phyloP scores from a whole-genome alignment of 2,888 invertebrate genomes.

The Hypselothyrea guttata region DNA sequence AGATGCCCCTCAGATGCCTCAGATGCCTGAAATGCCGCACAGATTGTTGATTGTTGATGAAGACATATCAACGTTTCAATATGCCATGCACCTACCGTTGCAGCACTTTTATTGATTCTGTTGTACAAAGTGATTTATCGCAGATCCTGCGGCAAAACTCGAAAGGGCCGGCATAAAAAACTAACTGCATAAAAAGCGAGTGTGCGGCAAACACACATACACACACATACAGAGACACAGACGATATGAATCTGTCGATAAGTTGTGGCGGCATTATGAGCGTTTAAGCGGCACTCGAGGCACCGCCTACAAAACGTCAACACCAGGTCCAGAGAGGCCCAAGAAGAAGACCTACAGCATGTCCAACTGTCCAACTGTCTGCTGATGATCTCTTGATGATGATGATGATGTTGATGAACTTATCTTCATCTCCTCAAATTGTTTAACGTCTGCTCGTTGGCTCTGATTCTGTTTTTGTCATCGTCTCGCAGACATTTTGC shows the following conservation, averaged over 20 bases:
- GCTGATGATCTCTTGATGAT: too few relatives aligned
- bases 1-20: slow-evolving; percentile 66
- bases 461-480: slow-evolving; percentile 35
- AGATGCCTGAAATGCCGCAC: slow-evolving; percentile 71
- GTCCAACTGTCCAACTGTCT: slow-evolving; percentile 22
- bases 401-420: slow-evolving; percentile 57
- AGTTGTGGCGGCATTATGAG: slow-evolving; percentile 68
- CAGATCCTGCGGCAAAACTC: slow-evolving; percentile 73
- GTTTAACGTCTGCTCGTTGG: slow-evolving; percentile 41
- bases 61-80: slow-evolving; percentile 75
- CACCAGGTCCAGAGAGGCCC: slow-evolving; percentile 33
- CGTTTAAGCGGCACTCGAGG: slow-evolving; percentile 68
- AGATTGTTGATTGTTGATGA: slow-evolving; percentile 51
- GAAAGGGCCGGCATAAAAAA: slow-evolving; percentile 4
- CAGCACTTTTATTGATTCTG: slow-evolving; percentile 58
- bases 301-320: slow-evolving; percentile 77
- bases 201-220: background rate
- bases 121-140: slow-evolving; percentile 72
- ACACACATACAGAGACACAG: slow-evolving; percentile 4
- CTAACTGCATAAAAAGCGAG: too few relatives aligned
- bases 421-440: slow-evolving; percentile 67
- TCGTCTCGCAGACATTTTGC: slow-evolving; percentile 43
- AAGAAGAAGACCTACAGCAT: too few relatives aligned
- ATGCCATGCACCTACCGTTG: slow-evolving; percentile 55
- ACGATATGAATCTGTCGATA: slow-evolving; percentile 71